A percentile compares a stretch with the other conserved stretches of the same genome.
Conservation (phyloP, 2,888 invertebrate genomes). For the Lithosia quadra region DNA sequence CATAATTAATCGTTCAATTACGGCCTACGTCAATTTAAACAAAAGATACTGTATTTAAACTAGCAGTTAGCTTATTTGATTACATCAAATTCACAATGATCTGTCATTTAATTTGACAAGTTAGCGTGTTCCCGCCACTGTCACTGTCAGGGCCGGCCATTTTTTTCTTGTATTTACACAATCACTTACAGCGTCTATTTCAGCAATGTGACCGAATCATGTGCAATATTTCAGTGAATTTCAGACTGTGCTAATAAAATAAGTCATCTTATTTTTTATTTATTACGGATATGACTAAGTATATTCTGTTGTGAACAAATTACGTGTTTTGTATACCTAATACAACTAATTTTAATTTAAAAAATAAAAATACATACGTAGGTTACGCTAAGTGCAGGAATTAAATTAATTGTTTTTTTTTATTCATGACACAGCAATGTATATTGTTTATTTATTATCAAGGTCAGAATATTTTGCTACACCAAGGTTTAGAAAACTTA, state of each 20-base stretch:
- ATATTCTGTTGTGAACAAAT: not conserved
- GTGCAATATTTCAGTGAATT: slow-evolving; percentile 32
- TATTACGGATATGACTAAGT: not conserved
- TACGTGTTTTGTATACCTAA: not conserved
- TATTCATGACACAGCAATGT: not conserved
- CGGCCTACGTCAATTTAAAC: slow-evolving; percentile 8
- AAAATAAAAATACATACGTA: not conserved
- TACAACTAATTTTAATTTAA: not conserved
- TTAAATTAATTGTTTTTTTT: not conserved
- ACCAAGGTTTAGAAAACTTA: not conserved
- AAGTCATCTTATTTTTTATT: slow-evolving; percentile 3
- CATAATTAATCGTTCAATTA: not conserved
- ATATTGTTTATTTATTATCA: not conserved
- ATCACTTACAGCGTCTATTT: slow-evolving; percentile 34
- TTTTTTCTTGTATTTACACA: slow-evolving; percentile 42
- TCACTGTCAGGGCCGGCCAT: slow-evolving; percentile 69
- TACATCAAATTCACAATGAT: slow-evolving; percentile 40
- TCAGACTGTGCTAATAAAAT: slow-evolving; percentile 43
- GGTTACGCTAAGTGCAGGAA: not conserved
- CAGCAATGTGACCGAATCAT: slow-evolving; percentile 29
- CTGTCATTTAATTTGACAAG: slow-evolving; percentile 57
- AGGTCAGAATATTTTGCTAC: not conserved
- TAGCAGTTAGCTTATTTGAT: slow-evolving; percentile 26
- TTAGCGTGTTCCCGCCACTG: slow-evolving; percentile 52
- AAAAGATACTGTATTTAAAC: slow-evolving; percentile 12